Evolutionary conservation across 2,888 invertebrate genomes (phyloP).

Genomic region (Gymnoscelis rufifasciata): DNA sequence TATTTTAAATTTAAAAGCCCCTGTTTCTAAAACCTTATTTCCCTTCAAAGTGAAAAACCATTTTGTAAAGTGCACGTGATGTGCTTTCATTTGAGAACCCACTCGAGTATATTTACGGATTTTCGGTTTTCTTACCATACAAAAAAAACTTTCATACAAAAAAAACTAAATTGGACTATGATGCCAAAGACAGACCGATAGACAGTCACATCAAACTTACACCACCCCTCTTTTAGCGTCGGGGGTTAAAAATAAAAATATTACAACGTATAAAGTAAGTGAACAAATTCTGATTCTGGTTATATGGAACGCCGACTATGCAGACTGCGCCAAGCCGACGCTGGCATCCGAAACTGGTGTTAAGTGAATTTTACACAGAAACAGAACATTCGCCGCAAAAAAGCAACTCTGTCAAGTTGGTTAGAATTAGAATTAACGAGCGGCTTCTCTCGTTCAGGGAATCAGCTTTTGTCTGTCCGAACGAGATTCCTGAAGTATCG

Average conservation of each 20-base stretch:
- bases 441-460: slow-evolving; percentile 53
- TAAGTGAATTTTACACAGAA: slow-evolving; percentile 42
- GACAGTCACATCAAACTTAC: no score
- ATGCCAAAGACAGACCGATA: no score
- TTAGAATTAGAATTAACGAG: slow-evolving; percentile 55
- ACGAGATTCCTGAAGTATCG: slow-evolving; percentile 47
- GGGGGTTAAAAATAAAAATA: no score
- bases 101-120: no score
- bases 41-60: no score
- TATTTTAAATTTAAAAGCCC: slow-evolving; percentile 9
- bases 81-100: no score
- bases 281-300: slow-evolving; percentile 12
- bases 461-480: slow-evolving; percentile 52
- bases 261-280: slow-evolving; percentile 21
- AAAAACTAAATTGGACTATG: no score
- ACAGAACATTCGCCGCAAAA: slow-evolving; percentile 36
- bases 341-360: slow-evolving; percentile 37
- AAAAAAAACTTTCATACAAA: no score
- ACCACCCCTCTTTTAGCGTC: no score
- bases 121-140: no score
- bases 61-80: no score
- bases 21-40: no score
- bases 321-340: slow-evolving; percentile 15
- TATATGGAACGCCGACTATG: slow-evolving; percentile 20
- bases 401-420: slow-evolving; percentile 45